These are phyloP conservation scores for Odontomachus brunneus DNA, from an alignment of 1,140 invertebrate genomes.

Conservation along the genomic window DNA sequence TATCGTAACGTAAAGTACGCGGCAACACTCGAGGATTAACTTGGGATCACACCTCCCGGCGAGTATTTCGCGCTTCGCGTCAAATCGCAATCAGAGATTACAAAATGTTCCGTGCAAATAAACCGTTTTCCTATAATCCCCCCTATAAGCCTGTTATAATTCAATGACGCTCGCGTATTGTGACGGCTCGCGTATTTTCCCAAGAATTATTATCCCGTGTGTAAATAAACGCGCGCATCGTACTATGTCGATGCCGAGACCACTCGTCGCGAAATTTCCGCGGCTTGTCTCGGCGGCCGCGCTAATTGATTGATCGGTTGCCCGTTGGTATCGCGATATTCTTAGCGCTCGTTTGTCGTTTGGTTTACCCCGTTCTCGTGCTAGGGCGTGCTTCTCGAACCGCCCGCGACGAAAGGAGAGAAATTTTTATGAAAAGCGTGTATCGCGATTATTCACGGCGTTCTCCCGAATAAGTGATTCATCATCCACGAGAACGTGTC, in stretches of 20 bases:
- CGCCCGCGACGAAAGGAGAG: no score
- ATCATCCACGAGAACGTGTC: neutral
- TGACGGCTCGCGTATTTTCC: slow-evolving; percentile 36
- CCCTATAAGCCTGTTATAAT: slow-evolving; percentile 46
- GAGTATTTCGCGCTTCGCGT: slow-evolving; percentile 28
- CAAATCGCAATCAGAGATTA: slow-evolving; percentile 55
- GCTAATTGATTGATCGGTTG: slow-evolving; percentile 19
- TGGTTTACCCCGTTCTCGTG: neutral
- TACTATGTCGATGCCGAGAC: neutral
- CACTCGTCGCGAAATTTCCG: neutral
- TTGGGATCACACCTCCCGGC: slow-evolving; percentile 17
- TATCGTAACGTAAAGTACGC: slow-evolving; percentile 44
- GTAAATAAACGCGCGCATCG: neutral
- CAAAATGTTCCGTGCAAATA: slow-evolving; percentile 44
- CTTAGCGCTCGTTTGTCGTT: slow-evolving; percentile 10
- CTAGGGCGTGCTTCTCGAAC: no score
- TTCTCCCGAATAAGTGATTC: slow-evolving; percentile 24
- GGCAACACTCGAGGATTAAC: slow-evolving; percentile 51
- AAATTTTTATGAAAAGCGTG: slow-evolving; percentile 7
- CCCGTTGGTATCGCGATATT: neutral
- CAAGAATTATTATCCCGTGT: slow-evolving; percentile 25
- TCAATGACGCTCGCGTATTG: slow-evolving; percentile 43
- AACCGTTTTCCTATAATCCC: slow-evolving; percentile 50
- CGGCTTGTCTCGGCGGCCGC: neutral
- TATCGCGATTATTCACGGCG: neutral